Percentiles rank a stretch among this genome's conserved stretches.
phyloP scores from a whole-genome alignment of 2,888 invertebrate species.

The Portevinia maculata region DNA sequence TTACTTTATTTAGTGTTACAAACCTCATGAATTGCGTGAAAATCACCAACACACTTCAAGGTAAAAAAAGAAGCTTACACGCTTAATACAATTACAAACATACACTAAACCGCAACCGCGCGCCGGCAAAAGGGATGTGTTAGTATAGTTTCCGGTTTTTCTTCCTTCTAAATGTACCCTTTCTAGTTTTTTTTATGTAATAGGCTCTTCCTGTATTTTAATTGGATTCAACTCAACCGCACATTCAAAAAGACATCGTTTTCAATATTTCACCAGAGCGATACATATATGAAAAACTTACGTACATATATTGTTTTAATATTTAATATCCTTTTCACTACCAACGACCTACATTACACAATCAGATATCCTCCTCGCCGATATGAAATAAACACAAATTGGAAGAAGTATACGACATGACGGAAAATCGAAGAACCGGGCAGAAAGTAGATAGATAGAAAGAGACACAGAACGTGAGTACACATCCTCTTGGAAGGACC shows the following conservation, averaged over 20 bases:
- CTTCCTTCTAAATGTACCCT: conserved; percentile 1
- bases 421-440: conserved; percentile 64
- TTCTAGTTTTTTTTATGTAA: conserved; percentile 12
- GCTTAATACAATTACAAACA: conserved; percentile 7
- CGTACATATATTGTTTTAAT: background rate
- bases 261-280: conserved; percentile 21
- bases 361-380: conserved; percentile 61
- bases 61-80: background rate
- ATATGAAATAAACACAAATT: conserved; percentile 37
- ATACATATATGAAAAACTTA: background rate
- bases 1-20: background rate
- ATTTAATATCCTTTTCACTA: conserved; percentile 42
- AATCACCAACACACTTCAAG: conserved; percentile 17
- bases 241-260: conserved; percentile 10
- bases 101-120: conserved; percentile 17
- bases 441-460: conserved; percentile 45
- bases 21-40: conserved; percentile 7
- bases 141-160: conserved; percentile 5
- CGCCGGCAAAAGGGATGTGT: conserved; percentile 30
- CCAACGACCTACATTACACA: conserved; percentile 70
- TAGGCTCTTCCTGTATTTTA: background rate
- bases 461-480: conserved; percentile 15
- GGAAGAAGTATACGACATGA: conserved; percentile 38
- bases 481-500: conserved; percentile 61
- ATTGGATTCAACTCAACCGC: conserved; percentile 33